Conservation (phyloP, 2,797 vertebrate genomes). For the Octomys mimax region DNA sequence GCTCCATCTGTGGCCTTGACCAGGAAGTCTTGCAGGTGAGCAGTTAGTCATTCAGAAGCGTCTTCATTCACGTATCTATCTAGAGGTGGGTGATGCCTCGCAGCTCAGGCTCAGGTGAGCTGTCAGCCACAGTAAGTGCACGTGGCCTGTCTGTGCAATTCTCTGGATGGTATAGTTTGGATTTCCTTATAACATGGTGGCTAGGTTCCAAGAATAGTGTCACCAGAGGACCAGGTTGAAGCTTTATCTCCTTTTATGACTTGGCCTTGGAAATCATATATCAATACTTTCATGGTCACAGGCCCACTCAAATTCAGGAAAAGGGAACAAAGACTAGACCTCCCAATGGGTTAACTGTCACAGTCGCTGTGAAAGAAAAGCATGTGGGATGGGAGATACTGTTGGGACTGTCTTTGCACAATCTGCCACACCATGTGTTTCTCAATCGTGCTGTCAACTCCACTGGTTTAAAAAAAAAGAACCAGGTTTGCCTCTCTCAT, state of each 20-base stretch:
- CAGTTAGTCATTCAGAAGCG: not conserved
- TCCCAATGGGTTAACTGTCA: not conserved
- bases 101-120: not conserved
- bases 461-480: not conserved
- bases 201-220: not conserved
- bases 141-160: not conserved
- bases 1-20: not conserved
- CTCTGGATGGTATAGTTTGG: not conserved
- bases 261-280: slow-evolving; percentile 1
- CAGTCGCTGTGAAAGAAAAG: not conserved
- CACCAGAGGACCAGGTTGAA: not conserved
- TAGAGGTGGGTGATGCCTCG: not conserved
- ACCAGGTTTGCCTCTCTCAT: not conserved
- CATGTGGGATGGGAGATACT: not conserved
- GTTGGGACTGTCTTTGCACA: not conserved
- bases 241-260: not conserved
- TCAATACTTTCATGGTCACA: not conserved
- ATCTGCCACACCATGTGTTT: not conserved
- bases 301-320: not conserved
- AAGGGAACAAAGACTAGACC: not conserved
- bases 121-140: not conserved
- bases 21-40: not conserved
- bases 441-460: not conserved
- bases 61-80: not conserved
- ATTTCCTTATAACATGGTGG: not conserved